Evolutionary conservation across 2,113 vertebrate genomes (phyloP), one percentile per base, ranked within the genome.

Genomic region (Myrmecophaga tridactyla): DNA sequence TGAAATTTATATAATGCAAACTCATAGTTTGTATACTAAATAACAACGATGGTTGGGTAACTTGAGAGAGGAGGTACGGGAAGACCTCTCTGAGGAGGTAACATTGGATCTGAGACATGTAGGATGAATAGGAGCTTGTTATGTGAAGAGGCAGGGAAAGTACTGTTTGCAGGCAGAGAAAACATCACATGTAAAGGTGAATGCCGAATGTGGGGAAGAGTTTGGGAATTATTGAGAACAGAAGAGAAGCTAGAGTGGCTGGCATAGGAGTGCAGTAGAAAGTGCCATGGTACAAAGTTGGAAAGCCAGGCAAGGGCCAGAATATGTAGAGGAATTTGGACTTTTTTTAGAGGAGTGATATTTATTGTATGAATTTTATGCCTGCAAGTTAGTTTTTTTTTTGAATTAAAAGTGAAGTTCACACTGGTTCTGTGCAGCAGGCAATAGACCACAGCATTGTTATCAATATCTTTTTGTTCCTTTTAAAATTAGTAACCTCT

Each of bases 311-410:
- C 7, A 51, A 46, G 3, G 21, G 2, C 46, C 36, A 56, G 48
- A n/a, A 51, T 51, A 51, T 13, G 14, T 13, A 12, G 48, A 51
- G 48, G 14, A 51, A 51, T 51, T 51, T 51, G 14, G 48, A 51
- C 48, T 51, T 51, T 51, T 51, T 51, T 94, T 36, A 89, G 12
- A 60, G 31, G 15, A 67, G 12, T 29, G 20, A 86, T 92, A 84
- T 21, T 83, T 93, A 82, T 36, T 75, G 39, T 77, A 91, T 91
- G 48, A 92, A 43, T 84, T 92, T 94, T 89, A 62, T 86, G 51
- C 81, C 90, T 90, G 34, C 21, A 76, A 53, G 77, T 94, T 75
- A 91, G 86, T n/a, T 82, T 96, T n/a, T 82, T 96, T 48, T 90
- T n/a, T 80, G 76, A 93, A 48, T 96, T 82, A 86, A 78, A 83